Conservation (phyloP, 37 sponge, comb jelly and placozoan species). For the Oscarella lobularis region DNA sequence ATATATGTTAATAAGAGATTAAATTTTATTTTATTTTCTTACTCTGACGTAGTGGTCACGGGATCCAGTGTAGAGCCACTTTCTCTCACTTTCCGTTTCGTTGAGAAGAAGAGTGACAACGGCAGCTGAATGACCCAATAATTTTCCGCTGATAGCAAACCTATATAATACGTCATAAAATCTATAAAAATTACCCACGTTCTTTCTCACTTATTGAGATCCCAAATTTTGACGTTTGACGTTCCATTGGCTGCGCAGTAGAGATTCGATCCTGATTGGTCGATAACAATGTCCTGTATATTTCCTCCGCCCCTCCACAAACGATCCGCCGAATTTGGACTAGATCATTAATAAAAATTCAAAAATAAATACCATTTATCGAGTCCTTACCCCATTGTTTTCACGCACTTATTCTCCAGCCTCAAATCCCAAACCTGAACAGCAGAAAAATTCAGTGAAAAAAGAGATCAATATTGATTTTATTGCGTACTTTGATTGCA, state of each 20-base stretch:
- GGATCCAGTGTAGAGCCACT: background rate
- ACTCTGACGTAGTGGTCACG: background rate
- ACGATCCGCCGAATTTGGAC: no score
- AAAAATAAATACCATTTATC: no score
- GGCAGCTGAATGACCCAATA: background rate
- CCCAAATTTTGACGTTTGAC: background rate
- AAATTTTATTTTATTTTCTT: background rate
- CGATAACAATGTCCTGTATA: background rate
- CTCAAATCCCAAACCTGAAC: no score
- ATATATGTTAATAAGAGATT: no score
- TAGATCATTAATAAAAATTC: no score
- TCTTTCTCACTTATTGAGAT: background rate
- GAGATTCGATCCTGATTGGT: background rate
- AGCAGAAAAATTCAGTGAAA: no score
- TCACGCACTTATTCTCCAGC: no score
- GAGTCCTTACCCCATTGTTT: no score
- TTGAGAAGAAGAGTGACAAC: background rate
- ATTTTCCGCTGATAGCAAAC: background rate
- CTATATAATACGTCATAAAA: background rate
- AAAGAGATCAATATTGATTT: no score
- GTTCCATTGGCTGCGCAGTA: background rate
- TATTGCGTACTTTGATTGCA: background rate
- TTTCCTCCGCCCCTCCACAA: background rate
- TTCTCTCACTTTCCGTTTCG: background rate
- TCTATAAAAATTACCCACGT: background rate